Base-by-base conservation (phyloP, 1,140 invertebrate species). In the Lerema accius region DNA sequence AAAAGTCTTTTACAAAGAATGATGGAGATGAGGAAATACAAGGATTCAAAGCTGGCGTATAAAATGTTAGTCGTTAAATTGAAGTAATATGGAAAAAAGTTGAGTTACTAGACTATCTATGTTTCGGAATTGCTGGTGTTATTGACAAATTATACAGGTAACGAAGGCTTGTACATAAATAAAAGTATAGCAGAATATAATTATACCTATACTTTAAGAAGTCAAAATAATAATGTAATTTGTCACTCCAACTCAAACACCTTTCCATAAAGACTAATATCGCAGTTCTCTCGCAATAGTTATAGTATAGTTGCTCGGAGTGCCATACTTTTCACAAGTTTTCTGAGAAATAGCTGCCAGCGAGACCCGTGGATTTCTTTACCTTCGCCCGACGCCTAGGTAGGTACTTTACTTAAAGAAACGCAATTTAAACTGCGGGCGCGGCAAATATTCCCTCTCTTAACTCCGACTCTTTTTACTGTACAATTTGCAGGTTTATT, bases 371-470 rank as follows among this genome's bases (percentile, higher is more conserved):
- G 58, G 70, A 78, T 70, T 78, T 76, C 66, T 59, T 59, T 65
- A 55, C 63, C 64, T 69, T 63, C 55, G 65, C 10, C 42, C 49
- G 32, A 65, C 59, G 45, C 71, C 72, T 69, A 72, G 73, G 64
- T 68, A 56, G 73, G 64, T 67, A 59, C 19, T 62, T 19, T 63
- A 72, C 71, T 81, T 76, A 76, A 78, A 82, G 81, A 73, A 80
- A 78, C 73, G 79, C 62, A 78, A 84, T 84, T 80, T 81, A 77
- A 80, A 76, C 73, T 84, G 71, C 79, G 76, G 79, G 78, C 64
- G 63, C 67, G 65, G 73, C 75, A 82, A 80, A 82, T 76, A 80
- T 77, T 80, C 67, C 69, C 75, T 63, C 55, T 64, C 59, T 67
- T 70, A 67, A 67, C 65, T 61, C 49, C 61, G 60, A 67, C 67